These are phyloP conservation scores for Aplochiton taeniatus DNA, from an alignment of 2,797 vertebrate genomes.

Conservation along the genomic window DNA sequence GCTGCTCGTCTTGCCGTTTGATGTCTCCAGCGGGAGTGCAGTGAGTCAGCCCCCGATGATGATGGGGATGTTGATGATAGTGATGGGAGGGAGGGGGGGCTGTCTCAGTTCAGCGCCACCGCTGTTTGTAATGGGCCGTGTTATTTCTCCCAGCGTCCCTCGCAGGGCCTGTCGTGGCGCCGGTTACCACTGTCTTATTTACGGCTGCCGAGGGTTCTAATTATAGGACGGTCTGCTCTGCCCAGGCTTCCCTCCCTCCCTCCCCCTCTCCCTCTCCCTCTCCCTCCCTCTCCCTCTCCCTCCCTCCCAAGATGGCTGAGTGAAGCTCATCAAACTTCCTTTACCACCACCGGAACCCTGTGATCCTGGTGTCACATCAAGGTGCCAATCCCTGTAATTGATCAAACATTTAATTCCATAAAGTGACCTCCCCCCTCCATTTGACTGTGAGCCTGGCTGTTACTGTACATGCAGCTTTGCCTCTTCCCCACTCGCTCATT, in stretches of 20 bases:
- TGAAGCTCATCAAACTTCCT: slow-evolving; percentile 61
- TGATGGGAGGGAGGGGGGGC: slow-evolving; percentile 40
- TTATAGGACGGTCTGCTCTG: slow-evolving; percentile 51
- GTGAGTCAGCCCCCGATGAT: slow-evolving; percentile 37
- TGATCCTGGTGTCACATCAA: slow-evolving; percentile 52
- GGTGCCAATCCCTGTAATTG: slow-evolving; percentile 64
- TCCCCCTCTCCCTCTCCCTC: slow-evolving; percentile 47
- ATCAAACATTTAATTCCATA: slow-evolving; percentile 61
- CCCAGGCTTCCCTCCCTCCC: neutral
- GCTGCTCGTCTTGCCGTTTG: neutral
- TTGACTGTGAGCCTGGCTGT: slow-evolving; percentile 28
- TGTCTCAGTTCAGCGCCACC: slow-evolving; percentile 53
- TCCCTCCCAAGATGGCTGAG: slow-evolving; percentile 58
- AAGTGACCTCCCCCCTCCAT: slow-evolving; percentile 35
- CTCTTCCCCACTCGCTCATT: slow-evolving; percentile 24
- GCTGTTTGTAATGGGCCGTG: slow-evolving; percentile 47
- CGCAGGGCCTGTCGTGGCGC: slow-evolving; percentile 39
- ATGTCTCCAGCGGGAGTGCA: slow-evolving; percentile 34
- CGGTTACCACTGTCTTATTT: slow-evolving; percentile 57
- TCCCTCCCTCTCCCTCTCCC: slow-evolving; percentile 34
- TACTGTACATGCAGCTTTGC: slow-evolving; percentile 14
- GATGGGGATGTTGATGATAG: slow-evolving; percentile 31
- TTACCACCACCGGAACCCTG: slow-evolving; percentile 52
- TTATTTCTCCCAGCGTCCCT: slow-evolving; percentile 45
- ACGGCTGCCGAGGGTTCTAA: slow-evolving; percentile 63